These are phyloP conservation scores for Xylocopa sonorina DNA, from an alignment of 1,140 invertebrate species.

Conservation along the genomic window DNA sequence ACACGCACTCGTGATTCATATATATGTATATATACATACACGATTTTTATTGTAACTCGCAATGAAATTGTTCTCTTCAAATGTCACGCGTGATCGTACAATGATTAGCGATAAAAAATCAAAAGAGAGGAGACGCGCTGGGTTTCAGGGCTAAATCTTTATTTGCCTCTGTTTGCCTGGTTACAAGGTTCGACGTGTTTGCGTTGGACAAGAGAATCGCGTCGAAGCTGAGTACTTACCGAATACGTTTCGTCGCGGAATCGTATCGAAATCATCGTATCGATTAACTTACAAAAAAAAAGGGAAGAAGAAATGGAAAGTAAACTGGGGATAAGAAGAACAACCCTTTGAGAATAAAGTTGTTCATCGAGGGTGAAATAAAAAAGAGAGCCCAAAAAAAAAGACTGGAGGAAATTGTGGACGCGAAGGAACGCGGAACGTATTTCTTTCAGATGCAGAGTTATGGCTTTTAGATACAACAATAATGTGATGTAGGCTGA, in stretches of 20 bases:
- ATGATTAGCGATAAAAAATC: background rate
- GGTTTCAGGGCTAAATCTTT: conserved; percentile 17
- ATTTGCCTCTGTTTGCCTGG: conserved; percentile 31
- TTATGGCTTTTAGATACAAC: conserved; percentile 76
- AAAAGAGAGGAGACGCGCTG: too few relatives aligned
- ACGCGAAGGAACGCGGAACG: conserved; percentile 45
- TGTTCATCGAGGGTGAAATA: conserved; percentile 11
- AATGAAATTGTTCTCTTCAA: background rate
- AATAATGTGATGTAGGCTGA: conserved; percentile 61
- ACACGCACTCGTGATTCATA: background rate
- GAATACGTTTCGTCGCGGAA: background rate
- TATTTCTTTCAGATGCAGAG: conserved; percentile 48
- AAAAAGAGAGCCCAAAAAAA: conserved; percentile 24
- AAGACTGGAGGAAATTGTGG: background rate
- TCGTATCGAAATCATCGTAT: background rate
- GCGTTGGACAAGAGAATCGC: background rate
- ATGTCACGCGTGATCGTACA: background rate
- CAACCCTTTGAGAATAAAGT: background rate
- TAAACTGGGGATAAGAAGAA: background rate
- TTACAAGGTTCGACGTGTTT: conserved; percentile 18
- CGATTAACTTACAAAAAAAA: conserved; percentile 14
- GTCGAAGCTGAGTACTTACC: conserved; percentile 28
- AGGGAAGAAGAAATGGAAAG: background rate
- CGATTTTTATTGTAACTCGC: background rate
- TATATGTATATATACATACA: too few relatives aligned